Base-by-base conservation (phyloP, 2,888 invertebrate genomes). In the Acleris cristana region DNA sequence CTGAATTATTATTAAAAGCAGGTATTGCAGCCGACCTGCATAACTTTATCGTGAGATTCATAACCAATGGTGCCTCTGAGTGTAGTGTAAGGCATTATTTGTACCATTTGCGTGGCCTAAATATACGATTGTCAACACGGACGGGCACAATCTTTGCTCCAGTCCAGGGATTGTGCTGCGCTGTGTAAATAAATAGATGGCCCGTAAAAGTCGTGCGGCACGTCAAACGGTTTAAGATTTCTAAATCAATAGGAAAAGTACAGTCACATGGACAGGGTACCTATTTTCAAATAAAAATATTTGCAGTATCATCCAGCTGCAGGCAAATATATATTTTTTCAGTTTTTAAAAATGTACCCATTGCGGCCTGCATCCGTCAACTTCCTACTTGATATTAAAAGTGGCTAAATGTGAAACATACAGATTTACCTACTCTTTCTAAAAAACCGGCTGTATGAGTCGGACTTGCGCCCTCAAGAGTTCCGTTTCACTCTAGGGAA, bases 141-240 rank as follows among this genome's bases (percentile, higher is more conserved):
- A 34, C 58, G 57, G 57, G 62, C 53, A 30, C 26, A 53, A 53
- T 40, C 58, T 56, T 14, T 16, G 56, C 34, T 40, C 40, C 54
- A 40, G 48, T 49, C 40, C 54, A 48, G 53, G 57, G 58, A 58
- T 66, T 61, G 51, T 58, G 54, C 53, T 48, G 57, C 58, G 58
- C 67, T 62, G 53, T 63, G 63, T 63, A 49, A 57, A 61, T 62
- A 62, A 45, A 62, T 49, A 26, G 53, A 53, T 58, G 40, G 53
- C 48, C 58, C 79, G 77, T 79, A 77, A 75, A 74, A 76, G 75
- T 78, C 78, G 79, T 79, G 79, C 74, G 71, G 76, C 78, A 78
- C 77, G 79, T 76, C 74, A 70, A 70, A 65, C 71, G 75, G 76
- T 76, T 72, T 65, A 63, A 60, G 73, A 69, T 70, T 75, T 71